Evolutionary conservation across 2,888 invertebrate species (phyloP).

Genomic region (Thalpophila matura): DNA sequence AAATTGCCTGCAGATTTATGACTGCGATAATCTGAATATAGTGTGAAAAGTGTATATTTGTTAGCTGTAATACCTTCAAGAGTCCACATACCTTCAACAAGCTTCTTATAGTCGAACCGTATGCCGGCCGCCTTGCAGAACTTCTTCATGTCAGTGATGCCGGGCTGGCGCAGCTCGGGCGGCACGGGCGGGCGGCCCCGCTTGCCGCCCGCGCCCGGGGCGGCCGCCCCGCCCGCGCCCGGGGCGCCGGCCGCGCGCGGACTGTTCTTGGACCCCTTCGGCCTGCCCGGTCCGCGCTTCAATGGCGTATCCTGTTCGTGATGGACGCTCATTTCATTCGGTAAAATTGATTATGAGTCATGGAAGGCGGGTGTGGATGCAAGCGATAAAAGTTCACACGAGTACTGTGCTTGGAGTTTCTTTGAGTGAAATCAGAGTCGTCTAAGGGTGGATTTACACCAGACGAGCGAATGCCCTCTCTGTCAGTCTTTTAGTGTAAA

Average conservation of each 20-base stretch:
- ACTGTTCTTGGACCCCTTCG: conserved; percentile 82
- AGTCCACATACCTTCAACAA: conserved; percentile 83
- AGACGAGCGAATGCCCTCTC: too few species aligned
- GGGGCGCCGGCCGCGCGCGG: conserved; percentile 53
- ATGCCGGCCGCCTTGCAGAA: conserved; percentile 89
- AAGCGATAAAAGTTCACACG: neutral
- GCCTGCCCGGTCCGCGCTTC: conserved; percentile 85
- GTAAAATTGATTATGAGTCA: conserved; percentile 33
- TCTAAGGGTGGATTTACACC: too few species aligned
- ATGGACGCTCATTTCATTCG: conserved; percentile 49
- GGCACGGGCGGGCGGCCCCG: conserved; percentile 87
- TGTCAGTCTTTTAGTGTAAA: too few species aligned
- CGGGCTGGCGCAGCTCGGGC: conserved; percentile 84
- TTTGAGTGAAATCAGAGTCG: too few species aligned
- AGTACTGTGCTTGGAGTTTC: neutral
- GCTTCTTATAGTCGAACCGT: conserved; percentile 88
- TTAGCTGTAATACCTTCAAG: too few species aligned
- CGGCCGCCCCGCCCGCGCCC: conserved; percentile 11
- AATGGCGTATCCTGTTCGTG: conserved; percentile 76
- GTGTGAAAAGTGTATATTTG: too few species aligned
- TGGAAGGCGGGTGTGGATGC: conserved; percentile 6
- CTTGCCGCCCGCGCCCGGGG: conserved; percentile 63
- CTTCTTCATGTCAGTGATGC: conserved; percentile 89
- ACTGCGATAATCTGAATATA: too few species aligned
- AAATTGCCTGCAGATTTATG: too few species aligned